phyloP scores from a whole-genome alignment of 2,113 vertebrate species.

The Myotis yumanensis region DNA sequence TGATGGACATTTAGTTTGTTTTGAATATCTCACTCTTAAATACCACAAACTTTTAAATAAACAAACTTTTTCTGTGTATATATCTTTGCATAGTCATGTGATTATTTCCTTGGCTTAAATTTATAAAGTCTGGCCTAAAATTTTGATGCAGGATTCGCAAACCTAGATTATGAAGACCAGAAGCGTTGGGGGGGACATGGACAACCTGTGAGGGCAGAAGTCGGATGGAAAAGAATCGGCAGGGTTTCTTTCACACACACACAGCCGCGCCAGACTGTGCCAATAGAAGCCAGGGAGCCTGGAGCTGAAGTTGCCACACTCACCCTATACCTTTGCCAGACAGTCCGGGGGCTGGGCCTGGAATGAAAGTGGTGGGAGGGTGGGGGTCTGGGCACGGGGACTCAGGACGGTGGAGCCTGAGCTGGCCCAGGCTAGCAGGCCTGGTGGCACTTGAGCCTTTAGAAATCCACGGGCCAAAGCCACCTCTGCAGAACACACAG shows the following conservation, averaged over 20 bases:
- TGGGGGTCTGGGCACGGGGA: no score
- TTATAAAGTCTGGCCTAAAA: not conserved
- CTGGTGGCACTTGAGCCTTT: not conserved
- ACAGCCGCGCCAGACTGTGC: not conserved
- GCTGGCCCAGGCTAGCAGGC: not conserved
- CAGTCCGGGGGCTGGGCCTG: not conserved
- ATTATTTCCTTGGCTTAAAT: not conserved
- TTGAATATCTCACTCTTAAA: not conserved
- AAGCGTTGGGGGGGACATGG: accelerated
- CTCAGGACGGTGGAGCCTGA: not conserved
- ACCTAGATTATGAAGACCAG: not conserved
- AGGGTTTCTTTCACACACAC: not conserved
- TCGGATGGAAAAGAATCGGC: not conserved
- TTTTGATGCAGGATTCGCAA: not conserved
- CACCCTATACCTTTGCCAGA: no score
- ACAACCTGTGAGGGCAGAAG: not conserved
- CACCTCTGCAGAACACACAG: not conserved
- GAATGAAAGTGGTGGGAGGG: not conserved
- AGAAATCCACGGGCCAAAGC: not conserved
- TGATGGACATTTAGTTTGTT: not conserved
- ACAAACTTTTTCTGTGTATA: not conserved
- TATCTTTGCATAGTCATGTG: not conserved
- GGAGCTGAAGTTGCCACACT: accelerated
- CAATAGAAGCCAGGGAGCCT: not conserved
- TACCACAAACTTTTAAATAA: no score